These are phyloP conservation scores for Pluvialis apricaria DNA, from an alignment of 2,113 vertebrate species.

Conservation along the genomic window DNA sequence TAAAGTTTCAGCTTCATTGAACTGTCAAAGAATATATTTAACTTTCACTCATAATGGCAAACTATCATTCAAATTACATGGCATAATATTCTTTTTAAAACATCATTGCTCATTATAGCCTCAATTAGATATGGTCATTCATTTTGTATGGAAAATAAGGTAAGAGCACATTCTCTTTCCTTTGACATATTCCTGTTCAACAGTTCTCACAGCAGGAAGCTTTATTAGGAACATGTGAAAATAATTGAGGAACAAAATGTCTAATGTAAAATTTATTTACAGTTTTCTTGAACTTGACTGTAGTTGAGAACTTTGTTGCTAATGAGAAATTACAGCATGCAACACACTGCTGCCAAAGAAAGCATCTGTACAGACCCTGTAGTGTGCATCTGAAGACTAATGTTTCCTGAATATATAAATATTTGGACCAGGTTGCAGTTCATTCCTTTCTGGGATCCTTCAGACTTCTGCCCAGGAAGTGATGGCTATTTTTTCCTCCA, in stretches of 20 bases:
- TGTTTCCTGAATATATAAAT: neutral
- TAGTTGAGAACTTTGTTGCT: neutral
- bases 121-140: neutral
- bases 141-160: neutral
- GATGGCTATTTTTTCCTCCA: neutral
- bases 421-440: neutral
- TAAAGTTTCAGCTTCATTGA: neutral
- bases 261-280: conserved; percentile 29
- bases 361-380: neutral
- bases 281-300: neutral
- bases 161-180: neutral
- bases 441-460: neutral
- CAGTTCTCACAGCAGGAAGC: neutral
- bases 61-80: neutral
- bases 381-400: neutral
- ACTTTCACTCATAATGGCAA: neutral
- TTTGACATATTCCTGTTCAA: neutral
- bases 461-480: neutral
- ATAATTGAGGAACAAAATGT: conserved; percentile 10
- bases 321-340: conserved; percentile 29
- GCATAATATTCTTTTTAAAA: neutral
- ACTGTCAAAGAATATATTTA: neutral
- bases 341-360: conserved; percentile 10
- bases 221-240: neutral
- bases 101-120: neutral